Conservation (phyloP, 2,797 vertebrate species). For the Tadarida brasiliensis region DNA sequence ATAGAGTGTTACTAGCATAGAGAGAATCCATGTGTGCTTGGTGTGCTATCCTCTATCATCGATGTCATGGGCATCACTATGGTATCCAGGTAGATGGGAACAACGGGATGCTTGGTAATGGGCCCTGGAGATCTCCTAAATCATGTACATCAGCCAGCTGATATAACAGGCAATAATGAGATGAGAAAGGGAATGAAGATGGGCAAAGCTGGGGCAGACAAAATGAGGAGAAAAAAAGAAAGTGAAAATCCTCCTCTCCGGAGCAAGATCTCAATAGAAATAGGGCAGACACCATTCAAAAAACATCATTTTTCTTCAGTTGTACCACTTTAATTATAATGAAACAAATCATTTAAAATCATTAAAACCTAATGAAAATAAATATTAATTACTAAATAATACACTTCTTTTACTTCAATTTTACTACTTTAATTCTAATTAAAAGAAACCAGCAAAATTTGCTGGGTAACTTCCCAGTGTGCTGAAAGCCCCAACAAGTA, state of each 20-base stretch:
- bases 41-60: neutral
- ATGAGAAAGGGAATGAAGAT: conserved; percentile 14
- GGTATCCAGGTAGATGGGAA: neutral
- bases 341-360: neutral
- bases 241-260: neutral
- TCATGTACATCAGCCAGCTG: neutral
- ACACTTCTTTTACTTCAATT: neutral
- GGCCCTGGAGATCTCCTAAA: neutral
- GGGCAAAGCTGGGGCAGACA: neutral
- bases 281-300: neutral
- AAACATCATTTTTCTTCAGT: conserved; percentile 2
- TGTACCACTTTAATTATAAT: neutral
- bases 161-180: neutral
- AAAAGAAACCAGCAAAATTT: neutral
- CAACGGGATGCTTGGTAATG: neutral
- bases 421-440: conserved; percentile 26
- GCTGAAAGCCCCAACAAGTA: neutral
- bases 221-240: neutral
- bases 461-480: neutral
- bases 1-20: neutral
- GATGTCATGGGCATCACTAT: neutral
- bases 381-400: neutral
- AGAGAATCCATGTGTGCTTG: neutral
- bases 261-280: conserved; percentile 4
- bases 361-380: neutral